Evolutionary conservation across 1,140 invertebrate genomes (phyloP), one percentile per base, ranked within the genome.

Genomic region (Parasteatoda tepidariorum): DNA sequence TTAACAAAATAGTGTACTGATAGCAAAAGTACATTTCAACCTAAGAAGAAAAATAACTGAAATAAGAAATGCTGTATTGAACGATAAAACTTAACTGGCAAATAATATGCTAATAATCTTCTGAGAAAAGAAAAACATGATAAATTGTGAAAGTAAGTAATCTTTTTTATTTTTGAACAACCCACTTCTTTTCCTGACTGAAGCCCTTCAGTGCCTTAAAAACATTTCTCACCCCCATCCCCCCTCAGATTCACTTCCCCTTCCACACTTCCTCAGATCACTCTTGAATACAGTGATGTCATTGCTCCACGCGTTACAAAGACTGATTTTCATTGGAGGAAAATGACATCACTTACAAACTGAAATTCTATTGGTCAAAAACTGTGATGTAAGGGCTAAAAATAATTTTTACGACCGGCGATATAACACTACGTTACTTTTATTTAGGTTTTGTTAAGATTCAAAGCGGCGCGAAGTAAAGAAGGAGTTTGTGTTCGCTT

Each of bases 321-420:
- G 34, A 26, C 28, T 2, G 6, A 6, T 9, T 18, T 5, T 15
- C 33, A 78, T 78, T 78, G 74, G 74, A 24, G 22, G 22, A 64
- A 64, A 78, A 83, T 83, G 81, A 83, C 70, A 83, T 83, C 81
- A 83, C 30, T 64, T 1, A 33, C 68, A 83, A 66, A 41, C 57
- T 73, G 4, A 4, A 9, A 31, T 54, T 30, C 34, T 38, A 83
- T 83, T 83, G 81, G 81, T 15, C 66, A 18, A 6, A 54, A 7
- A 26, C 11, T 33, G 48, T 83, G 81, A 83, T 67, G 81, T 83
- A 28, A 83, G 68, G 68, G 26, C 70, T 83, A 83, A 83, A 83
- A 83, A 83, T 83, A 83, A 24, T 28, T 6, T 64, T 24, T 64
- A n/a, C n/a, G n/a, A n/a, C 6, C n/a, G 15, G 68, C 59, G 70